These are phyloP conservation scores for Lepus europaeus DNA, from an alignment of 2,113 vertebrate species.

Conservation along the genomic window DNA sequence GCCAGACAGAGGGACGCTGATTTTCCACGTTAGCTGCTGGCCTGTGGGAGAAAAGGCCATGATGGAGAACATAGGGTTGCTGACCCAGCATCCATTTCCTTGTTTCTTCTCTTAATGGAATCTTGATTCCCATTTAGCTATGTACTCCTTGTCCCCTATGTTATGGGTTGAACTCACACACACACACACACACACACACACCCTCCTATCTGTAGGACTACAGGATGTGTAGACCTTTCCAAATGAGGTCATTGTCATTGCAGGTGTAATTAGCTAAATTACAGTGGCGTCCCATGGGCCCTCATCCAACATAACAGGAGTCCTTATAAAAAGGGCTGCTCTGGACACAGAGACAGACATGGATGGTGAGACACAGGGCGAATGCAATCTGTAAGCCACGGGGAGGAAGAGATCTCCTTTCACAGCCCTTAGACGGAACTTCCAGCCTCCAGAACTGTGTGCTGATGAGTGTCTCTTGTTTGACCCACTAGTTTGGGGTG, in stretches of 20 bases:
- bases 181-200: no score
- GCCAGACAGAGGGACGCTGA: neutral
- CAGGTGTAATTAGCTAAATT: neutral
- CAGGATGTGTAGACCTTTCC: no score
- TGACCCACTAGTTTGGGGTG: neutral
- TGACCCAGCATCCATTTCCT: neutral
- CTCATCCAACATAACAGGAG: neutral
- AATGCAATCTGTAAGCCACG: neutral
- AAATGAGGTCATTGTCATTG: neutral
- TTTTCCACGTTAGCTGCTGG: neutral
- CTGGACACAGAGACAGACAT: no score
- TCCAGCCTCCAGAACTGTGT: neutral
- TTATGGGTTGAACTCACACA: neutral
- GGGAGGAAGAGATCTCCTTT: neutral
- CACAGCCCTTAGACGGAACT: neutral
- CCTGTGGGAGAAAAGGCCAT: neutral
- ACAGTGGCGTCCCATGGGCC: neutral
- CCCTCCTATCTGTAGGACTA: no score
- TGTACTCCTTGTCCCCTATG: neutral
- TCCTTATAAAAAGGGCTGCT: neutral
- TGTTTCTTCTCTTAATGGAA: neutral
- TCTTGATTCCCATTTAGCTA: neutral
- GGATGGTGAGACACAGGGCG: neutral
- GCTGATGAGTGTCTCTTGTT: neutral
- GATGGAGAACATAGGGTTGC: neutral